Evolutionary conservation across 92 coral and sea anemone species (phyloP).

Genomic region (Palythoa heliodiscus): DNA sequence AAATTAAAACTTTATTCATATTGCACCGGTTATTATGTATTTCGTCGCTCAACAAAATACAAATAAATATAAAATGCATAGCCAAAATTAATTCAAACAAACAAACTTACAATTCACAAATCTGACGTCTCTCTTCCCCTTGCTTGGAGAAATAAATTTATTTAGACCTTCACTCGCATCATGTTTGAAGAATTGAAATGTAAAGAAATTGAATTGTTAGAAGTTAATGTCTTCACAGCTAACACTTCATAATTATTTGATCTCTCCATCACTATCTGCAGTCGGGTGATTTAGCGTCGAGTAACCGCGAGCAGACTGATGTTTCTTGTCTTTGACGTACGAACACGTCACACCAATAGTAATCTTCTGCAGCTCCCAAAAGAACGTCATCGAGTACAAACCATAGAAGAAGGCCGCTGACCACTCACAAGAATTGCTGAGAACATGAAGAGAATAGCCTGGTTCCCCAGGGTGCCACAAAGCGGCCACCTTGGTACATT

Average conservation of each 20-base stretch:
- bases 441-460: constrained; percentile 74
- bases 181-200: too few species aligned
- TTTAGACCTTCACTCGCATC: too few species aligned
- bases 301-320: background rate
- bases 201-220: too few species aligned
- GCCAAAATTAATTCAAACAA: too few species aligned
- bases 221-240: too few species aligned
- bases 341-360: constrained; percentile 71
- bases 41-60: too few species aligned
- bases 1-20: too few species aligned
- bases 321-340: background rate
- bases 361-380: constrained; percentile 82
- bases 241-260: background rate
- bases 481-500: constrained; percentile 18
- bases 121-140: too few species aligned
- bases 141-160: too few species aligned
- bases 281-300: background rate
- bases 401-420: constrained; percentile 80
- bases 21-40: too few species aligned
- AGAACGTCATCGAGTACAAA: constrained; percentile 69
- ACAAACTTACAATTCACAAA: too few species aligned
- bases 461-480: constrained; percentile 65
- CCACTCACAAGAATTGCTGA: constrained; percentile 91
- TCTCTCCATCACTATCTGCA: constrained; percentile 24
- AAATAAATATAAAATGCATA: too few species aligned